Conservation (phyloP, 1,140 invertebrate genomes). For the Drosophila ohnishii region DNA sequence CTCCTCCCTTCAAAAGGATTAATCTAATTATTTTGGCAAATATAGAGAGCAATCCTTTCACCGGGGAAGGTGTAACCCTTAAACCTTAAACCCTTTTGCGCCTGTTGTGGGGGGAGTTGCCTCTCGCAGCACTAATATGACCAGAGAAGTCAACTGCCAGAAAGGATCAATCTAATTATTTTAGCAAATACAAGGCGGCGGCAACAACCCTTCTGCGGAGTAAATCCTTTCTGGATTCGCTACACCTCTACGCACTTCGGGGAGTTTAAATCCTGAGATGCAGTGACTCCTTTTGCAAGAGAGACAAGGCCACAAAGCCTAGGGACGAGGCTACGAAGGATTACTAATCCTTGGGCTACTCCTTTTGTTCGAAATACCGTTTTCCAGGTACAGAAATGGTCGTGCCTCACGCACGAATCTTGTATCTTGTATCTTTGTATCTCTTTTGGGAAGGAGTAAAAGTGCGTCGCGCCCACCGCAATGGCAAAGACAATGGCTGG, state of each 20-base stretch:
- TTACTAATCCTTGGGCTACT: conserved; percentile 49
- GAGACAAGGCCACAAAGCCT: conserved; percentile 31
- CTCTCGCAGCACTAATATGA: conserved; percentile 45
- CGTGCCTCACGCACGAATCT: conserved; percentile 27
- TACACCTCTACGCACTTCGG: conserved; percentile 17
- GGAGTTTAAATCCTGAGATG: not conserved
- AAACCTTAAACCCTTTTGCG: conserved; percentile 45
- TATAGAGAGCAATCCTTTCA: conserved; percentile 68
- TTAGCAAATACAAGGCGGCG: conserved; percentile 69
- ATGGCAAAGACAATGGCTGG: conserved; percentile 48
- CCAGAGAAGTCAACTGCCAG: conserved; percentile 42
- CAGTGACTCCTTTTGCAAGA: conserved; percentile 6
- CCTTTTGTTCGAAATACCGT: conserved; percentile 29
- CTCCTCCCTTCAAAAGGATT: conserved; percentile 43
- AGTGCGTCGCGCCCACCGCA: conserved; percentile 79
- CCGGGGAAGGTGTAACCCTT: conserved; percentile 5
- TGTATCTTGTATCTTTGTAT: not conserved
- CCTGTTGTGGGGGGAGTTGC: conserved; percentile 45
- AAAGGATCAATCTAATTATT: conserved; percentile 81
- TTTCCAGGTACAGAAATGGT: conserved; percentile 47
- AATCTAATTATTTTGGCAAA: conserved; percentile 82
- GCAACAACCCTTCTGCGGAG: conserved; percentile 34
- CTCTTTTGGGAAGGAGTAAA: conserved; percentile 62
- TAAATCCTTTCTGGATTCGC: conserved; percentile 44
- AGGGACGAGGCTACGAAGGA: conserved; percentile 3